Evolutionary conservation across 2,888 invertebrate genomes (phyloP).

Genomic region (Sabatieria punctata): DNA sequence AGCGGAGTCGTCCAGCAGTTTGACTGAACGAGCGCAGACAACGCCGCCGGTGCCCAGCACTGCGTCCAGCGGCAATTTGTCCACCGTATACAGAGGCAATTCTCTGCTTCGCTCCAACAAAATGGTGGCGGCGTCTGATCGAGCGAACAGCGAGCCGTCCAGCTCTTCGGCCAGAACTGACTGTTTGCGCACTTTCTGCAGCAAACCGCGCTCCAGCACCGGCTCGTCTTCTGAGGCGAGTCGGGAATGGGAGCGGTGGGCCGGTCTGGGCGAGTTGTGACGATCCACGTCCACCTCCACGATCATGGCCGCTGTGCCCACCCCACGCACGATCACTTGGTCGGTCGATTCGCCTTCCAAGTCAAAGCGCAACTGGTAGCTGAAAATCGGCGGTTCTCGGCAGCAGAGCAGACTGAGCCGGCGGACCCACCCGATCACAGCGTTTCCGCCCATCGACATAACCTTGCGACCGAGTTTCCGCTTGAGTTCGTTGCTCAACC

Average conservation of each 20-base stretch:
- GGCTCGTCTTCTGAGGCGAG: not conserved
- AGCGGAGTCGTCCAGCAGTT: constrained; percentile 58
- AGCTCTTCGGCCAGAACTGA: not conserved
- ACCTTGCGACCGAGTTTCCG: constrained; percentile 82
- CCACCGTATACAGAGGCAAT: constrained; percentile 83
- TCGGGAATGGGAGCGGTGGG: not conserved
- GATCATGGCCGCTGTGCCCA: constrained; percentile 68
- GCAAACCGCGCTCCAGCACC: not conserved
- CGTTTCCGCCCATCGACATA: constrained; percentile 77
- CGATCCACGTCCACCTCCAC: not conserved
- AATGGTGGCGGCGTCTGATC: not conserved
- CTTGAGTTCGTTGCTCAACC: constrained; percentile 57
- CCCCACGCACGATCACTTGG: constrained; percentile 70
- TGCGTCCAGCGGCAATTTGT: constrained; percentile 70
- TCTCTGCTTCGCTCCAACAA: constrained; percentile 40
- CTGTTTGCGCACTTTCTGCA: not conserved
- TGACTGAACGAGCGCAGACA: constrained; percentile 64
- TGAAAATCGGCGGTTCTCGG: too few species aligned
- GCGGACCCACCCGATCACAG: constrained; percentile 56
- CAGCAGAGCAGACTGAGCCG: not conserved
- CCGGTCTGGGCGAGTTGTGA: not conserved
- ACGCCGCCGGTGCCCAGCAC: constrained; percentile 69
- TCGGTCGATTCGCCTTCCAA: constrained; percentile 80
- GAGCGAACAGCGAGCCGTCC: not conserved
- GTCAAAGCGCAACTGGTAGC: constrained; percentile 81